Conservation (phyloP, 2,888 invertebrate genomes). For the Lacanobia wlatinum region DNA sequence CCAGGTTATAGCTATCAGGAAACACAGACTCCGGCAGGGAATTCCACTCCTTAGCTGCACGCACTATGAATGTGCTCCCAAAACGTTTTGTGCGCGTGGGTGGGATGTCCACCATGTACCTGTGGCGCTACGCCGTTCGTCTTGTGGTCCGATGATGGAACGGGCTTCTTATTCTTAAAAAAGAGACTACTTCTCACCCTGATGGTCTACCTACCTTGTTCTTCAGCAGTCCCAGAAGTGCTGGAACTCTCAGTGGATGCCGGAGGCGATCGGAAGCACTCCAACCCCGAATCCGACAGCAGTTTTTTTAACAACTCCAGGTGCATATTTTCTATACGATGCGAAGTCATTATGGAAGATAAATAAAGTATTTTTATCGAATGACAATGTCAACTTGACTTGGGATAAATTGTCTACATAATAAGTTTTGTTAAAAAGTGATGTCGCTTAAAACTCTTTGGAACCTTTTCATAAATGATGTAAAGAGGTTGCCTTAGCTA, state of each 20-base stretch:
- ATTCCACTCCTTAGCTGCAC: too few relatives aligned
- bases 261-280: slow-evolving; percentile 73
- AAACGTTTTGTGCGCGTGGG: too few relatives aligned
- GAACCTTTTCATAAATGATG: neutral
- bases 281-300: slow-evolving; percentile 75
- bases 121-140: too few relatives aligned
- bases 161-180: too few relatives aligned
- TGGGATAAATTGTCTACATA: neutral
- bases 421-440: too few relatives aligned
- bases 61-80: too few relatives aligned
- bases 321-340: slow-evolving; percentile 76
- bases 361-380: neutral
- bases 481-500: neutral
- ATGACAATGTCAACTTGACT: neutral
- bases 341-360: slow-evolving; percentile 77
- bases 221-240: slow-evolving; percentile 64
- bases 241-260: slow-evolving; percentile 61
- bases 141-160: too few relatives aligned
- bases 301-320: slow-evolving; percentile 70
- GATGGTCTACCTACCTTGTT: slow-evolving; percentile 72
- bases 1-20: too few relatives aligned
- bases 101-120: too few relatives aligned
- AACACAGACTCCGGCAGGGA: too few relatives aligned
- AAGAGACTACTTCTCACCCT: too few relatives aligned
- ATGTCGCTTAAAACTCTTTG: neutral